A percentile compares a stretch with the other conserved stretches of the same genome.
Conservation (phyloP, 2,113 vertebrate species). For the Strix uralensis region DNA sequence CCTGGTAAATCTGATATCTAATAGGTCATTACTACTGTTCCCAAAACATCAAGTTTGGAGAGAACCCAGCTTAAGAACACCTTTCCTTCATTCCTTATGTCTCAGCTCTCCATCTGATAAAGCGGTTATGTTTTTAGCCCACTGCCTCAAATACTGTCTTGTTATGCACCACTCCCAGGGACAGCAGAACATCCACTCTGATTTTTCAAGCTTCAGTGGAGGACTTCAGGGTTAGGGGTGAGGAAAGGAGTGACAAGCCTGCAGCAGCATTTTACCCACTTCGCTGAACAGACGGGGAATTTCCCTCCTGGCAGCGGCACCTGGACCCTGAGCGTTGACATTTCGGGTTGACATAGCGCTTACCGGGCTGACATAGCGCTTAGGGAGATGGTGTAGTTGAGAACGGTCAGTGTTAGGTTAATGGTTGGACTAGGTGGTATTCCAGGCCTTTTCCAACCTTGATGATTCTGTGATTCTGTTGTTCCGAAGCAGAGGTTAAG, state of each 20-base stretch:
- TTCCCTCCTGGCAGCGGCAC: background rate
- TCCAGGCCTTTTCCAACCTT: no score
- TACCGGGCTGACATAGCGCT: no score
- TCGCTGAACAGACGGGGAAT: no score
- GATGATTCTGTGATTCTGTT: background rate
- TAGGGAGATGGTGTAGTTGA: no score
- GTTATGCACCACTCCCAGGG: rapidly evolving
- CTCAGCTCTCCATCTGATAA: background rate
- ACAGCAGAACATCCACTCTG: background rate
- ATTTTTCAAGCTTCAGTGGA: background rate
- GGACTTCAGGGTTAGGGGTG: background rate
- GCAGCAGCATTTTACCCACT: background rate
- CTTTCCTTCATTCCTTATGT: background rate
- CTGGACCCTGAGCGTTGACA: background rate
- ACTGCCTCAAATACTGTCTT: background rate
- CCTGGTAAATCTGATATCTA: background rate
- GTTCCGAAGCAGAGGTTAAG: background rate
- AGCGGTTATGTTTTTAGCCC: rapidly evolving
- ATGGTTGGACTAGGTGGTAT: no score
- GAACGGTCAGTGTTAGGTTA: no score
- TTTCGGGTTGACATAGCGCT: no score
- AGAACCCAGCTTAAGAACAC: background rate
- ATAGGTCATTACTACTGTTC: background rate
- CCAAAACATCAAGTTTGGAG: background rate
- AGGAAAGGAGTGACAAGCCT: background rate